These are phyloP conservation scores for Autographa gamma DNA, from an alignment of 2,888 invertebrate species.

Conservation along the genomic window DNA sequence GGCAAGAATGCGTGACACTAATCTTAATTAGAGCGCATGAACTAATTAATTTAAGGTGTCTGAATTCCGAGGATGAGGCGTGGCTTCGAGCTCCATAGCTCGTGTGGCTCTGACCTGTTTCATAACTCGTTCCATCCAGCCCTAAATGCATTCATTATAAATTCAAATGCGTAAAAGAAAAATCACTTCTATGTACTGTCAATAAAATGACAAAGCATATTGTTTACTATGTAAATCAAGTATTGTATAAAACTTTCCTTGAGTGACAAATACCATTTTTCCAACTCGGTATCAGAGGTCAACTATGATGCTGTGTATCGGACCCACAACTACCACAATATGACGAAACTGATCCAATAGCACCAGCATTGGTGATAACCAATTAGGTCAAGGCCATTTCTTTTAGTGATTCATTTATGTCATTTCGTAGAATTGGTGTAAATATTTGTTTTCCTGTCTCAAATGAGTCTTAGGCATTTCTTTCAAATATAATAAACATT, in stretches of 20 bases:
- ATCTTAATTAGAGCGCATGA: conserved; percentile 65
- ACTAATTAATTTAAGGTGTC: conserved; percentile 68
- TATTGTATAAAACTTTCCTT: neutral
- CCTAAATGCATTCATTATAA: neutral
- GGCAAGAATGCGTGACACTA: conserved; percentile 70
- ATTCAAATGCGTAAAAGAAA: neutral
- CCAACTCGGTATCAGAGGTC: conserved; percentile 43
- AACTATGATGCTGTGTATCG: conserved; percentile 32
- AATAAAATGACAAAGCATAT: neutral
- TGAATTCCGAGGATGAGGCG: conserved; percentile 46
- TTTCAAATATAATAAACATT: no score
- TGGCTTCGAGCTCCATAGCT: conserved; percentile 27
- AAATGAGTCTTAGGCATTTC: no score
- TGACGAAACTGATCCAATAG: conserved; percentile 59
- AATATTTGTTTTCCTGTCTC: no score
- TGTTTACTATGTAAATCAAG: neutral
- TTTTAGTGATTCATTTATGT: conserved; percentile 39
- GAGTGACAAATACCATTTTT: neutral
- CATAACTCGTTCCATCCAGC: conserved; percentile 6
- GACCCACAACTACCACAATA: conserved; percentile 26
- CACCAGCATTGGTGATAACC: conserved; percentile 38
- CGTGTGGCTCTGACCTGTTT: conserved; percentile 32
- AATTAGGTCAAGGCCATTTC: conserved; percentile 62
- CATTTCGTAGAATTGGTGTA: neutral
- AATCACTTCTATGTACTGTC: neutral